Percentiles rank a stretch among this genome's conserved stretches.
Evolutionary conservation across 1,140 invertebrate species (phyloP).

Genomic region (Spodoptera litura): DNA sequence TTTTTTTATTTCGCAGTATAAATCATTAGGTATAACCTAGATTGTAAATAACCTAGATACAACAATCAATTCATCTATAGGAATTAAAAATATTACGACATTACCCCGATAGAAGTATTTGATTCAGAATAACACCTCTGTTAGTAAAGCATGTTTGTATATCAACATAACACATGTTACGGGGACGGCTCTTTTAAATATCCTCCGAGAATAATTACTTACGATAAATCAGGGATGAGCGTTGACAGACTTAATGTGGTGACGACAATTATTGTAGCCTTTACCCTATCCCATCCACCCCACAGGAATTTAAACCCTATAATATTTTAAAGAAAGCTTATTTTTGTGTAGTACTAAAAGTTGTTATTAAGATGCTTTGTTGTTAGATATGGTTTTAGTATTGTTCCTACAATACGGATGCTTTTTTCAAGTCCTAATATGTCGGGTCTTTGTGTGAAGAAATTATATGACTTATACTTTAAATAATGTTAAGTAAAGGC

Average conservation of each 20-base stretch:
- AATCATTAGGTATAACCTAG: too few species aligned
- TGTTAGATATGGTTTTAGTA: not conserved
- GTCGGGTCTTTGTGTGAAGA: constrained; percentile 31
- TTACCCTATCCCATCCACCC: constrained; percentile 52
- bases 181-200: constrained; percentile 55
- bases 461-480: constrained; percentile 38
- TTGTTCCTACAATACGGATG: constrained; percentile 55
- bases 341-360: not conserved
- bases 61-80: too few species aligned
- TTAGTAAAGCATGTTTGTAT: constrained; percentile 54
- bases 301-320: constrained; percentile 41
- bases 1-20: too few species aligned
- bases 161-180: constrained; percentile 58
- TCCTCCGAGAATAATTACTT: constrained; percentile 62
- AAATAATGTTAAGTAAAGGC: constrained; percentile 13
- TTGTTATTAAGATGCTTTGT: not conserved
- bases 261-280: constrained; percentile 63
- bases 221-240: constrained; percentile 73
- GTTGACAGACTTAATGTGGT: constrained; percentile 70
- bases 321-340: not conserved
- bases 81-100: not conserved
- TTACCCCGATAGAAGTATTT: not conserved
- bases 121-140: constrained; percentile 44
- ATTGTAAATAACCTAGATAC: too few species aligned
- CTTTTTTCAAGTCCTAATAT: constrained; percentile 42